Evolutionary conservation across 1,140 invertebrate species (phyloP).

Genomic region (Heliconius himera): DNA sequence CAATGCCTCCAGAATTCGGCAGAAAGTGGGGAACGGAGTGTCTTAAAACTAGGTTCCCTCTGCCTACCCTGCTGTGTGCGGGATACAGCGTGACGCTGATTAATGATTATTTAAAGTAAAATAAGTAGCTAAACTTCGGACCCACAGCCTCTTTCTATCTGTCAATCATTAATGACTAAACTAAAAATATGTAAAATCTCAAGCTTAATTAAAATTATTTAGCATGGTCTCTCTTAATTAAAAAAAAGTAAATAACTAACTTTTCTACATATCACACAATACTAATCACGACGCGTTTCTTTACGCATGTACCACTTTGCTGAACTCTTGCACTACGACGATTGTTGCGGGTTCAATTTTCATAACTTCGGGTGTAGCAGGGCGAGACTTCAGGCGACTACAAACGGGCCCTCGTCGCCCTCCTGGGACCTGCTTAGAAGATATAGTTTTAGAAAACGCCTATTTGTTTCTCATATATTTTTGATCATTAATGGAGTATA

Average conservation of each 20-base stretch:
- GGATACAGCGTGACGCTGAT: too few relatives aligned
- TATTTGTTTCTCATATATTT: not conserved
- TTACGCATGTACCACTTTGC: constrained; percentile 38
- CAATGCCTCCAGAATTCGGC: too few relatives aligned
- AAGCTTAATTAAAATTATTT: not conserved
- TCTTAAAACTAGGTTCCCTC: too few relatives aligned
- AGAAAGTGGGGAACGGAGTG: too few relatives aligned
- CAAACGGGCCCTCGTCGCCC: constrained; percentile 85
- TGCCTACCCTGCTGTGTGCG: too few relatives aligned
- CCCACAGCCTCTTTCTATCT: not conserved
- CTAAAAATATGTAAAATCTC: not conserved
- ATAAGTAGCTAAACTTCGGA: too few relatives aligned
- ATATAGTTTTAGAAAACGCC: not conserved
- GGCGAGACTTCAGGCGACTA: constrained; percentile 89
- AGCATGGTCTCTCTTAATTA: not conserved
- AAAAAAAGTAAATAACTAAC: constrained; percentile 43
- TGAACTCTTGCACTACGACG: not conserved
- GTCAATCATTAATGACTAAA: not conserved
- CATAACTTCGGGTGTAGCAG: constrained; percentile 75
- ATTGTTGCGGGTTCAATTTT: not conserved
- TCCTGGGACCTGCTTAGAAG: constrained; percentile 76
- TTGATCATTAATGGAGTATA: not conserved
- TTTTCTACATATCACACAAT: constrained; percentile 30
- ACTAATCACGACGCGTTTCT: constrained; percentile 65
- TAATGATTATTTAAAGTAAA: too few relatives aligned